These are phyloP conservation scores for Hymenopus coronatus DNA, from an alignment of 2,888 invertebrate species.

Conservation along the genomic window DNA sequence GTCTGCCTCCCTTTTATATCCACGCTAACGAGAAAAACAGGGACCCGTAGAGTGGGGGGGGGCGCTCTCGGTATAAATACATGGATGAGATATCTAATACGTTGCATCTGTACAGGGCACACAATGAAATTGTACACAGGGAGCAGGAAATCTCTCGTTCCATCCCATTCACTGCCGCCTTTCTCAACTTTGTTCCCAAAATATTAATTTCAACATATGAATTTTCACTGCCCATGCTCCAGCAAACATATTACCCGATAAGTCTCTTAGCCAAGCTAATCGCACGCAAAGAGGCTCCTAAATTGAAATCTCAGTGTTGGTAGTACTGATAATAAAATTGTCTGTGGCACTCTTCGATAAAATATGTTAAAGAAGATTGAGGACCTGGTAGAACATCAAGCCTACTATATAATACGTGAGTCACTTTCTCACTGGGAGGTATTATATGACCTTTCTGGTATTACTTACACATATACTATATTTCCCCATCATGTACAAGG, in stretches of 20 bases:
- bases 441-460: no score
- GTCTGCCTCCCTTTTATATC: constrained; percentile 1
- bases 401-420: no score
- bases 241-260: neutral
- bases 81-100: neutral
- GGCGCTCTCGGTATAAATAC: neutral
- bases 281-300: neutral
- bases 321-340: neutral
- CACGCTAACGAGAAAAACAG: neutral
- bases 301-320: neutral
- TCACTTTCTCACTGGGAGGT: no score
- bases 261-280: neutral
- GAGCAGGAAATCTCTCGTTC: neutral
- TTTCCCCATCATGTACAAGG: no score
- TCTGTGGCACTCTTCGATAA: no score
- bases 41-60: neutral
- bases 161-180: neutral
- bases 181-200: neutral
- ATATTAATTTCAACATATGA: neutral
- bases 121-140: neutral
- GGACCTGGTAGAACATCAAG: no score
- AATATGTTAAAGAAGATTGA: no score
- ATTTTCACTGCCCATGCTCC: neutral
- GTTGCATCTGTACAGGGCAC: neutral
- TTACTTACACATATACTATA: no score